Base-by-base conservation (phyloP, 2,888 invertebrate genomes). In the Polymixis lichenea region DNA sequence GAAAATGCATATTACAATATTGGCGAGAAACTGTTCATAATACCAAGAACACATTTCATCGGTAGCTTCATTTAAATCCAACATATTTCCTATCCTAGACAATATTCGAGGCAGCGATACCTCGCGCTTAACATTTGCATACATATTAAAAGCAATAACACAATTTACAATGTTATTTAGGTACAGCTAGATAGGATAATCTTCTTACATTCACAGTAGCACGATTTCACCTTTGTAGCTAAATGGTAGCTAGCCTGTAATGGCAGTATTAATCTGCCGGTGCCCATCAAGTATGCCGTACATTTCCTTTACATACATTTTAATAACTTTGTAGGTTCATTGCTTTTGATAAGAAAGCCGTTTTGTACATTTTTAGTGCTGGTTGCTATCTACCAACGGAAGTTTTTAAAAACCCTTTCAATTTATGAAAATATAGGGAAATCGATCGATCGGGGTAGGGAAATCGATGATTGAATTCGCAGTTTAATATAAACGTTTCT, bases 181-280 rank as follows among this genome's bases (percentile, higher is more conserved):
- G 60, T 32, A 74, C 78, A 61, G 61, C 55, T 66, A 82, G 80
- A 83, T 78, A 76, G 73, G 75, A 87, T 92, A 91, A 91, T 90
- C 87, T 86, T 85, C 86, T 66, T 86, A 88, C 88, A 90, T 90
- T 90, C 86, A 84, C 86, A 82, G 79, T 77, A 81, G 87, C 90
- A 91, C 91, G 91, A 93, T 88, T 91, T 91, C 90, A 91, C 93
- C 92, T 93, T 90, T 92, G 92, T 91, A 89, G 86, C 85, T 28
- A 78, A 62, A 71, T 87, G 84, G 90, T 89, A 90, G 91, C 89
- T 80, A 82, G 86, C 76, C 80, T 67, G 77, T 91, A 92, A 93
- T 92, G 88, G 89, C 75, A 80, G 78, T 90, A 91, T 92, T 91
- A 90, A 93, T 92, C 91, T 89, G 85, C 75, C 75, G 75, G 78